Conservation (phyloP, 2,113 vertebrate genomes). For the Coracopsis vasa region DNA sequence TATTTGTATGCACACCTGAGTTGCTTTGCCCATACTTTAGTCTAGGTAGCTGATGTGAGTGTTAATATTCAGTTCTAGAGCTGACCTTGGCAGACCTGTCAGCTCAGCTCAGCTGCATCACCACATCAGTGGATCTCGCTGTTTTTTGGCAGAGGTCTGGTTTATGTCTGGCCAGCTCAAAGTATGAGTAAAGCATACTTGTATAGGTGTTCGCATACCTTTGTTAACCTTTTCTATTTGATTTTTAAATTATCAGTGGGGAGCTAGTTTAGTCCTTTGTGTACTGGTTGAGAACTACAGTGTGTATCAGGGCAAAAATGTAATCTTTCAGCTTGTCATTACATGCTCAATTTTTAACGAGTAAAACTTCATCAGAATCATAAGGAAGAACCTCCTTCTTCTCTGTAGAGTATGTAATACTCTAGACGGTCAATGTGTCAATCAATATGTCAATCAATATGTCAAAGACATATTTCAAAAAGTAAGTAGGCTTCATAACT, state of each 20-base stretch:
- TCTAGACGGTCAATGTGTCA: not conserved
- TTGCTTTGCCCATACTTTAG: not conserved
- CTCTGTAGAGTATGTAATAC: fast-evolving
- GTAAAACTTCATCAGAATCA: not conserved
- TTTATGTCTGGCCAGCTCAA: not conserved
- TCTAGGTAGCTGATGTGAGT: not conserved
- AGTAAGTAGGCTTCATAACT: not conserved
- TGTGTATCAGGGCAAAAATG: not conserved
- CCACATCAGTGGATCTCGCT: not conserved
- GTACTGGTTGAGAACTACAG: not conserved
- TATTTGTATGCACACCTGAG: not conserved
- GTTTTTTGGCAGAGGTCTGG: not conserved
- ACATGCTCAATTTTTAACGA: not conserved
- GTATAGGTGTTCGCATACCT: not conserved
- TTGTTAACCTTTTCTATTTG: not conserved
- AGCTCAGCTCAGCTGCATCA: not conserved
- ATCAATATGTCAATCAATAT: too few species aligned
- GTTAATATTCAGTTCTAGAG: fast-evolving
- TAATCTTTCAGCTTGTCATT: not conserved
- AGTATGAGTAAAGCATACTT: not conserved
- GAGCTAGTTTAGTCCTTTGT: not conserved
- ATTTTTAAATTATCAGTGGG: not conserved
- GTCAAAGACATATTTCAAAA: not conserved
- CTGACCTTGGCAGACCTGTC: not conserved
- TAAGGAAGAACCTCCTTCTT: not conserved